Percentiles rank a stretch among this genome's conserved stretches.
phyloP scores from a whole-genome alignment of 2,113 vertebrate species.

The Corynorhinus townsendii region DNA sequence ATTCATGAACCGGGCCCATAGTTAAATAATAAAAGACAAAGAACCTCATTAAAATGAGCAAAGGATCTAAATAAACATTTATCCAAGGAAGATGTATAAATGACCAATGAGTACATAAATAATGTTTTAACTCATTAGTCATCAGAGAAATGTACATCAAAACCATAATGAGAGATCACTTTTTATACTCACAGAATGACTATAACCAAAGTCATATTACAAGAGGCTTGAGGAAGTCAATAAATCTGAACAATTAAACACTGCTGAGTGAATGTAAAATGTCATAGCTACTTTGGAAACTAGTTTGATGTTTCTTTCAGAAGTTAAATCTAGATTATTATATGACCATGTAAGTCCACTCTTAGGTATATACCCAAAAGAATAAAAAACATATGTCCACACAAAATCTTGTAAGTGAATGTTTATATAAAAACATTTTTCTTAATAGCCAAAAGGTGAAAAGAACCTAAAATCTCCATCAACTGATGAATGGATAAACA shows the following conservation, averaged over 20 bases:
- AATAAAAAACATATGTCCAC: background rate
- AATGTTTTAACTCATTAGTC: background rate
- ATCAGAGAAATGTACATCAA: background rate
- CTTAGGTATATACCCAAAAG: background rate
- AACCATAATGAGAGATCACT: background rate
- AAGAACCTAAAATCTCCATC: too few relatives aligned
- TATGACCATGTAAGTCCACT: background rate
- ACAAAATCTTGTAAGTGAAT: background rate
- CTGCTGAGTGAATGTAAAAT: background rate
- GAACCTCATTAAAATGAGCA: background rate
- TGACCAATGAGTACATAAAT: background rate
- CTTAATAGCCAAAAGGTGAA: too few relatives aligned
- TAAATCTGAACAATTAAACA: background rate
- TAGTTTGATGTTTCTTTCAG: background rate
- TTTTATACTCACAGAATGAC: background rate
- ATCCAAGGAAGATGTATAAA: too few relatives aligned
- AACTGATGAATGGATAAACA: background rate
- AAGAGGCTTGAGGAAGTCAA: background rate
- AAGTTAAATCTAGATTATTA: background rate
- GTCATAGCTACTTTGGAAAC: background rate
- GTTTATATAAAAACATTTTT: background rate
- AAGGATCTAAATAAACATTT: background rate
- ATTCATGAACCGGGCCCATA: too few relatives aligned
- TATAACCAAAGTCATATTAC: background rate
- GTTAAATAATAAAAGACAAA: background rate